Conservation (phyloP, 35 echinoderm and acorn worm genomes). For the Amphiura filiformis region DNA sequence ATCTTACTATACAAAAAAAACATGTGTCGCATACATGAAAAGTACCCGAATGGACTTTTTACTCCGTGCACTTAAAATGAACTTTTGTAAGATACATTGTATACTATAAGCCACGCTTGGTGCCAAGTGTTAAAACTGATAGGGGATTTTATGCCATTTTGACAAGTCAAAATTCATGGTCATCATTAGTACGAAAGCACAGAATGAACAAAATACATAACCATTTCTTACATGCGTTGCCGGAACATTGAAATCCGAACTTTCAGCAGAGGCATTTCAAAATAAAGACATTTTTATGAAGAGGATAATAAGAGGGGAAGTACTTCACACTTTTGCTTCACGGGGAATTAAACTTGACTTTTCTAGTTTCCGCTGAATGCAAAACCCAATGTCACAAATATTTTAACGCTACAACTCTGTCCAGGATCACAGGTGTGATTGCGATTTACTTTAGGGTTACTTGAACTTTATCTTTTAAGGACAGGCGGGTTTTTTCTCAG, state of each 20-base stretch:
- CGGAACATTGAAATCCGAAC: not conserved
- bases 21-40: too few species aligned
- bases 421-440: not conserved
- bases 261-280: not conserved
- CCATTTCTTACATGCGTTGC: not conserved
- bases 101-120: too few species aligned
- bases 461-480: not conserved
- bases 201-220: not conserved
- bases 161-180: not conserved
- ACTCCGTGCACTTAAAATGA: too few species aligned
- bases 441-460: not conserved
- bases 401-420: not conserved
- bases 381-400: conserved; percentile 7
- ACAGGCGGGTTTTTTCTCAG: not conserved
- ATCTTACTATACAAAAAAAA: too few species aligned
- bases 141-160: not conserved
- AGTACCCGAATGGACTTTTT: too few species aligned
- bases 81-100: too few species aligned
- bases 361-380: not conserved
- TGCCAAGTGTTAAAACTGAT: not conserved
- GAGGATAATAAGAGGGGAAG: not conserved
- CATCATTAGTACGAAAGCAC: not conserved
- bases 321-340: conserved; percentile 10
- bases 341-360: conserved; percentile 11
- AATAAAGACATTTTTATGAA: not conserved